Base-by-base conservation (phyloP, 2,888 invertebrate species). In the Rugalucina vietnamica region DNA sequence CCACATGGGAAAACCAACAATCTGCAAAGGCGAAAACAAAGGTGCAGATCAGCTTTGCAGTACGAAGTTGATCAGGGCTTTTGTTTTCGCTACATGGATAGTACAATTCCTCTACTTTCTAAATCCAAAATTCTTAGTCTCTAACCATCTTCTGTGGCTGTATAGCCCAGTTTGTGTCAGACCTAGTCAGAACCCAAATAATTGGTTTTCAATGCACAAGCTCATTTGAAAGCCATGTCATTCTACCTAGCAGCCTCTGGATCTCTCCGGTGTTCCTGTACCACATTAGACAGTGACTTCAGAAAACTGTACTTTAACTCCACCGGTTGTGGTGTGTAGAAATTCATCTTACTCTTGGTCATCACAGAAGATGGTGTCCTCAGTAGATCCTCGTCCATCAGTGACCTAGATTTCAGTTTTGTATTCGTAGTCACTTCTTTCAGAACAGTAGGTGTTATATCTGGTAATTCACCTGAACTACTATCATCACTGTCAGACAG, bases 191-290 rank as follows among this genome's bases (percentile, higher is more conserved):
- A n/a, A n/a, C n/a, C n/a, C n/a, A n/a, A n/a, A n/a, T n/a, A n/a
- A n/a, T n/a, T n/a, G n/a, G n/a, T n/a, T n/a, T n/a, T n/a, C n/a
- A n/a, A n/a, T n/a, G n/a, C n/a, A n/a, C n/a, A n/a, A n/a, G n/a
- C n/a, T n/a, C n/a, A n/a, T 43, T 43, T 43, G 18, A 43, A 43
- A 43, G 8, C 10, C 43, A 43, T 8, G 8, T 43, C 18, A 27
- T 39, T 43, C 57, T 82, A 92, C 93, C 89, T 91, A 29, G 77
- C 75, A 32, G 93, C 91, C n/a, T 91, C 90, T n/a, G 85, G 82
- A 74, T 92, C 87, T 74, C 91, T 80, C 32, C 79, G 82, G 27
- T 88, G 71, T 24, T 90, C 88, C 1, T 87, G 83, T 5, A 86
- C 54, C 21, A 85, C 78, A 5, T 50, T 39, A 8, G 89, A 86